Evolutionary conservation across 1,140 invertebrate genomes (phyloP).

Genomic region (Leptinotarsa defecta): DNA sequence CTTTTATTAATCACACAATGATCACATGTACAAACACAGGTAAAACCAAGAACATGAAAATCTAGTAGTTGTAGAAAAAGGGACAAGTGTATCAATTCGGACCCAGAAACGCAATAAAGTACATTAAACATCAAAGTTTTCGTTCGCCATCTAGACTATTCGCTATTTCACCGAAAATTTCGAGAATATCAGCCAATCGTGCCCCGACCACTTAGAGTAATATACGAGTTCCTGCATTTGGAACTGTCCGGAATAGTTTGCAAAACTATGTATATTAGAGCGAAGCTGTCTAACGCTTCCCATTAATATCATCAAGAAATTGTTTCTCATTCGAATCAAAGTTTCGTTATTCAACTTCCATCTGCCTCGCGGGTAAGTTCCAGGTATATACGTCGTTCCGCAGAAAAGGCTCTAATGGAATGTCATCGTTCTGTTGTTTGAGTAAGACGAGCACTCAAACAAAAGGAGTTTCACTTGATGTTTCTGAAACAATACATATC

Average conservation of each 20-base stretch:
- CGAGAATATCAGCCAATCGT: not conserved
- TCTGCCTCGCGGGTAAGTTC: not conserved
- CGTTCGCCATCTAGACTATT: too few relatives aligned
- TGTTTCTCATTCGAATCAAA: not conserved
- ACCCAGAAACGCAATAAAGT: too few relatives aligned
- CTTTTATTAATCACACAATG: too few relatives aligned
- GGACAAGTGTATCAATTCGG: too few relatives aligned
- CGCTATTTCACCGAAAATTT: not conserved
- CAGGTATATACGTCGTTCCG: not conserved
- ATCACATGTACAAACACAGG: too few relatives aligned
- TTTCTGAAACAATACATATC: too few relatives aligned
- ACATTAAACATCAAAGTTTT: too few relatives aligned
- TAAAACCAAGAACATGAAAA: too few relatives aligned
- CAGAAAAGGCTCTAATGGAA: not conserved
- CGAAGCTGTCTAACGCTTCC: not conserved
- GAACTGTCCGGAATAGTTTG: constrained; percentile 16
- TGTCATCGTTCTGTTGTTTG: not conserved
- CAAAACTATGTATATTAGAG: constrained; percentile 13
- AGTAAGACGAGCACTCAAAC: not conserved
- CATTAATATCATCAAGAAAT: constrained; percentile 17
- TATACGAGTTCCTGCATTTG: not conserved
- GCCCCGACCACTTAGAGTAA: not conserved
- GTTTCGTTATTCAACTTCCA: constrained; percentile 5
- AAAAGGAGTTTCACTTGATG: too few relatives aligned
- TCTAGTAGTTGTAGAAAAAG: too few relatives aligned